A percentile compares a stretch with the other conserved stretches of the same genome.
phyloP scores from a whole-genome alignment of 35 echinoderm and acorn worm species.

The Stichopus chloronotus region DNA sequence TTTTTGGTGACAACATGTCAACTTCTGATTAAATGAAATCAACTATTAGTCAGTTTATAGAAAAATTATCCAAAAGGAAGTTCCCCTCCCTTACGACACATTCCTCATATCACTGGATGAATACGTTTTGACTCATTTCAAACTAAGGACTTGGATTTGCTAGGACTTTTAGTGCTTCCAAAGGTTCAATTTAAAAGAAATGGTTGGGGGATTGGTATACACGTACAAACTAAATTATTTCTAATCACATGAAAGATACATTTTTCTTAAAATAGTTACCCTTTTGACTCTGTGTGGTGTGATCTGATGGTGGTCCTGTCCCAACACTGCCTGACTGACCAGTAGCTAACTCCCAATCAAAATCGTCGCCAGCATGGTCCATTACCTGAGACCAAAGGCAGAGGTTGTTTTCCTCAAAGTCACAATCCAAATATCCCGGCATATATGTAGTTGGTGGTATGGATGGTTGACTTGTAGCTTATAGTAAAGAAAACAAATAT shows the following conservation, averaged over 20 bases:
- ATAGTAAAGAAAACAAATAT: neutral
- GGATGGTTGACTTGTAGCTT: neutral
- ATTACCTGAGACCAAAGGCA: conserved; percentile 6
- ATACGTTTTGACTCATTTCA: too few relatives aligned
- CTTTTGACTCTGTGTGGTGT: conserved; percentile 3
- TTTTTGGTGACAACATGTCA: neutral
- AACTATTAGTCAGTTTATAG: too few relatives aligned
- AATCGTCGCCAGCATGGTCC: neutral
- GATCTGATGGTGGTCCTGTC: conserved; percentile 19
- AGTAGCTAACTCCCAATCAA: conserved; percentile 23
- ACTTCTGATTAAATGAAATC: too few relatives aligned
- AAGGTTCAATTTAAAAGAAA: too few relatives aligned
- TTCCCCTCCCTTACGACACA: too few relatives aligned
- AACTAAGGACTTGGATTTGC: too few relatives aligned
- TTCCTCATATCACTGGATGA: too few relatives aligned
- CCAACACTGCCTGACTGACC: neutral
- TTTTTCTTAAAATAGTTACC: neutral
- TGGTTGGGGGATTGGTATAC: too few relatives aligned
- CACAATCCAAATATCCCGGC: neutral
- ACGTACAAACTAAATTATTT: too few relatives aligned
- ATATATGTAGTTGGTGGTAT: neutral
- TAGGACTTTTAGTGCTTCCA: too few relatives aligned
- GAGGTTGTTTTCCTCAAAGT: conserved; percentile 20
- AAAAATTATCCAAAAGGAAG: too few relatives aligned
- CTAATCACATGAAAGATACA: too few relatives aligned